Evolutionary conservation across 2,113 vertebrate species (phyloP).

Genomic region (Pterophyllum scalare): DNA sequence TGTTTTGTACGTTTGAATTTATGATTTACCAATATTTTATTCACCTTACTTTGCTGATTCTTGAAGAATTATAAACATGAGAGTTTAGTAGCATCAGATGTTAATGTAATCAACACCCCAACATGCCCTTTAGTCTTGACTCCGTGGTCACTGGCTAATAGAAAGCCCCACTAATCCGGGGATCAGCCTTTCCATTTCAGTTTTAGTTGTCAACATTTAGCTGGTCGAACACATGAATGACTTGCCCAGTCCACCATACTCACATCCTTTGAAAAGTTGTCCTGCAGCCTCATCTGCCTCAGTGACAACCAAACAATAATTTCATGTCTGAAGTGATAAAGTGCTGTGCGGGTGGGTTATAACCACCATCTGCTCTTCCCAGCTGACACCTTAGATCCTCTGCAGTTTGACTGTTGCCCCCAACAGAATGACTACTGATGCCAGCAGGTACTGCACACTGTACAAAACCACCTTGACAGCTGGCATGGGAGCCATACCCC

Average conservation of each 20-base stretch:
- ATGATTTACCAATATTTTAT: slow-evolving; percentile 7
- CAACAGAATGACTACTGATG: background rate
- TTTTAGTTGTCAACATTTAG: background rate
- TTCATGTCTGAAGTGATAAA: background rate
- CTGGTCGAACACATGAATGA: no score
- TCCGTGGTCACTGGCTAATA: background rate
- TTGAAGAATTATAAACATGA: background rate
- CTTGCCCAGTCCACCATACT: background rate
- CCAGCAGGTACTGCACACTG: background rate
- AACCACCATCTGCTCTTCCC: background rate
- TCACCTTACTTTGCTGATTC: background rate
- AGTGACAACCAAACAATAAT: background rate
- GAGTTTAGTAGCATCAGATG: background rate
- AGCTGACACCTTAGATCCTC: background rate
- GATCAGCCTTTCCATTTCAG: background rate
- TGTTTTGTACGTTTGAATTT: slow-evolving; percentile 30
- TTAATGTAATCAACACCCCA: background rate
- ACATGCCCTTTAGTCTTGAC: background rate
- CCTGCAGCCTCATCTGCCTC: background rate
- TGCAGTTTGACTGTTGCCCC: background rate
- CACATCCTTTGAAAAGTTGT: background rate
- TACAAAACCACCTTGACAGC: background rate
- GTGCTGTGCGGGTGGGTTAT: background rate
- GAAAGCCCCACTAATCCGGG: background rate
- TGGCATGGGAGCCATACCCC: background rate